A percentile compares a stretch with the other conserved stretches of the same genome.
These are phyloP conservation scores for Aspidoscelis tigris DNA, from an alignment of 2,113 vertebrate genomes.

Conservation along the genomic window DNA sequence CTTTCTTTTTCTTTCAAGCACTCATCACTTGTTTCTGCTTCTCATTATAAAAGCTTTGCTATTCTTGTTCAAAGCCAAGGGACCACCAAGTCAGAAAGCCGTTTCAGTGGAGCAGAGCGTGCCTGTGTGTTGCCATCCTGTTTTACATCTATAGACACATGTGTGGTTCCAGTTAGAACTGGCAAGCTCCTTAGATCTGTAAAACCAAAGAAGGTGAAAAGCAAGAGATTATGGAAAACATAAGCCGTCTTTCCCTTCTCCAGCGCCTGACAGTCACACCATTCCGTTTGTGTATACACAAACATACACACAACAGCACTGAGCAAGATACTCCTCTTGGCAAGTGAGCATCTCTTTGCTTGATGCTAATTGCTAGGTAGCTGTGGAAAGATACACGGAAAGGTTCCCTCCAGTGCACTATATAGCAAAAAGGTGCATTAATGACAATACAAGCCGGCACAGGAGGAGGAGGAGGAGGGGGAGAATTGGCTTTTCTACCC, in stretches of 20 bases:
- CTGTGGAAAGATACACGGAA: background rate
- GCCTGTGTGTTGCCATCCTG: background rate
- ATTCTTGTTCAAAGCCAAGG: background rate
- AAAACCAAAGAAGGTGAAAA: slow-evolving; percentile 26
- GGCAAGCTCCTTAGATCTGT: slow-evolving; percentile 58
- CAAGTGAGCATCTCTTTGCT: background rate
- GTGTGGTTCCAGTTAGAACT: slow-evolving; percentile 36
- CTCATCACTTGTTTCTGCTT: background rate
- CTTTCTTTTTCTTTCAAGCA: background rate
- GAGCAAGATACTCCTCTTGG: background rate
- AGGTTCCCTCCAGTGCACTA: no score
- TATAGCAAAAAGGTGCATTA: background rate
- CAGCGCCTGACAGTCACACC: background rate
- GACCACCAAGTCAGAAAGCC: background rate
- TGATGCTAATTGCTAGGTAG: background rate
- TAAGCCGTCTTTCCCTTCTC: background rate
- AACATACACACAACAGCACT: no score
- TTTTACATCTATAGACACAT: background rate
- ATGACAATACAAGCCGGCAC: background rate
- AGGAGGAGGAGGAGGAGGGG: no score
- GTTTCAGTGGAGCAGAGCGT: background rate
- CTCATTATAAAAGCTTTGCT: background rate
- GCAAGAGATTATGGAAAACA: slow-evolving; percentile 7
- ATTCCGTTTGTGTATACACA: background rate
- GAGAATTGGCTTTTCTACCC: no score